Conservation (phyloP, 2,797 vertebrate genomes). For the Anniella stebbinsi region DNA sequence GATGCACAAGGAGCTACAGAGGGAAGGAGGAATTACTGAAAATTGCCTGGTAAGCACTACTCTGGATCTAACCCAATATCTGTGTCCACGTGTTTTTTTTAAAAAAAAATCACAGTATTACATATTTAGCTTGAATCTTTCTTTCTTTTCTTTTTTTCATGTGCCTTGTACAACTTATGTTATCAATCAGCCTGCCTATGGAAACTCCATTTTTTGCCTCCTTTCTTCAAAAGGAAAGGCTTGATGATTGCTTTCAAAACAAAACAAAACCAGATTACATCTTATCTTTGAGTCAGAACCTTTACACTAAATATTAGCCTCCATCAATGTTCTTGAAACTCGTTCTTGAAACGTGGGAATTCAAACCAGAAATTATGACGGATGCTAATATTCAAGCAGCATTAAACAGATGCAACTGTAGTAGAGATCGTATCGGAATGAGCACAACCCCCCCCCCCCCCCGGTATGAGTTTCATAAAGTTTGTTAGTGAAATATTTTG, state of each 20-base stretch:
- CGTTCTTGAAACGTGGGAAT: background rate
- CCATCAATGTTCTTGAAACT: background rate
- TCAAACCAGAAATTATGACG: conserved; percentile 19
- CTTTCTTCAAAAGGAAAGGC: conserved; percentile 39
- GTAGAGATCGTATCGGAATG: conserved; percentile 66
- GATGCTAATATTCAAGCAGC: conserved; percentile 45
- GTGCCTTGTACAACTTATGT: background rate
- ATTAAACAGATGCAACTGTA: conserved; percentile 64
- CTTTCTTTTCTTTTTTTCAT: background rate
- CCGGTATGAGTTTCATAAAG: conserved; percentile 70
- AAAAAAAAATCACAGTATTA: background rate
- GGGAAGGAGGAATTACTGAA: background rate
- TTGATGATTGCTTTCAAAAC: conserved; percentile 16
- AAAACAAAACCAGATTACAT: conserved; percentile 16
- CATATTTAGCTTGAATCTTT: too few relatives aligned
- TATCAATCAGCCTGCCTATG: background rate
- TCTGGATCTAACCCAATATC: background rate
- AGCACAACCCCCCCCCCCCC: conserved; percentile 40
- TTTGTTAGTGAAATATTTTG: conserved; percentile 73
- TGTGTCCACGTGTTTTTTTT: background rate
- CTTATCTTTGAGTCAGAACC: background rate
- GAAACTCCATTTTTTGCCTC: conserved; percentile 40
- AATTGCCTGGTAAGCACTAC: background rate
- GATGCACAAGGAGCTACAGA: background rate
- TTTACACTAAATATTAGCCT: background rate